Evolutionary conservation across 2,888 invertebrate genomes (phyloP), one percentile per base, ranked within the genome.

Genomic region (Adelphocoris suturalis): DNA sequence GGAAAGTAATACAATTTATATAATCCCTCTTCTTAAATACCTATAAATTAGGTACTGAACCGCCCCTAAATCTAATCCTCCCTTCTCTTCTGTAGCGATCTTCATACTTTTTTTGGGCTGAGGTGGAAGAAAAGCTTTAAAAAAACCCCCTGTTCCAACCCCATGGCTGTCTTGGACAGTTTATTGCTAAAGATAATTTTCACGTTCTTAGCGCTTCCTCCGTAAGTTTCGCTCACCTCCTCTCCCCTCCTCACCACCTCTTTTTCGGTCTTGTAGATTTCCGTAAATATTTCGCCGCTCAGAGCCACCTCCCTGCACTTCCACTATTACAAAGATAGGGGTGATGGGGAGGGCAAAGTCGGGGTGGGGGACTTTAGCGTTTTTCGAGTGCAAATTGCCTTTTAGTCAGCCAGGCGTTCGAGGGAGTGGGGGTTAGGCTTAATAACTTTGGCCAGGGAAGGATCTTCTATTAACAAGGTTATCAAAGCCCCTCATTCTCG

Each of bases 161-260:
- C 19, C 78, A 2, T 2, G n/a, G 47, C 78, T 47, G 78, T 57
- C 57, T 28, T n/a, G 57, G 61, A 57, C 61, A 85, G 85, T 85
- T 85, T 85, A 85, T 85, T 85, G 85, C 85, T 61, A 37, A 85
- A 85, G 55, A 85, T 85, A 85, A 85, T 85, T 85, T 85, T 85
- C 85, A 57, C 55, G 57, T 85, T 57, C 57, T 85, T 85, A 78
- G 78, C 78, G 23, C 68, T 23, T 68, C 27, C 23, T 0, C 68
- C 68, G 68, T 78, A 47, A 78, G 78, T 78, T 78, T 76, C 76
- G 23, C 13, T 75, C 28, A 16, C 28, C 23, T 2, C 75, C 75
- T 27, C 37, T 2, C 4, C 23, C 75, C 19, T 13, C n/a, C 75
- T 52, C 52, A 11, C 1, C 9, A 2, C 19, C 9, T n/a, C 19